Evolutionary conservation across 2,113 vertebrate genomes (phyloP).

Genomic region (Colinus virginianus): DNA sequence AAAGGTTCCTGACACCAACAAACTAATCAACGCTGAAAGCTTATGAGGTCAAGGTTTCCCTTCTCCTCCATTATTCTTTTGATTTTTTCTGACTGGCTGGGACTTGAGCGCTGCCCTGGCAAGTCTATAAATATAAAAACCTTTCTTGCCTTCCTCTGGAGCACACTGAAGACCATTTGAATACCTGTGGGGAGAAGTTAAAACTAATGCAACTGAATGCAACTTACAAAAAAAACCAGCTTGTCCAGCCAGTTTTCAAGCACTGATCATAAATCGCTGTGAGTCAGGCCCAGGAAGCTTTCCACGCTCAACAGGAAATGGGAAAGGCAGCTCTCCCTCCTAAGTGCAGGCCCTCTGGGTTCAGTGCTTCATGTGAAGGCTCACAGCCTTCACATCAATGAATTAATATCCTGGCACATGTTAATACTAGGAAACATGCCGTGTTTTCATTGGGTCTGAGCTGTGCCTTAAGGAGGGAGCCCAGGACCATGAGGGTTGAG

Average conservation of each 20-base stretch:
- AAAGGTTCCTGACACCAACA: conserved; percentile 52
- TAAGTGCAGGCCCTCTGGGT: background rate
- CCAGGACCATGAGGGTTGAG: fast-evolving
- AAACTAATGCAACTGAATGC: background rate
- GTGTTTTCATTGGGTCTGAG: background rate
- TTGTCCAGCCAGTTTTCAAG: background rate
- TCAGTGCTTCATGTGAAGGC: background rate
- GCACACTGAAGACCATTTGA: background rate
- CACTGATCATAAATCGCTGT: background rate
- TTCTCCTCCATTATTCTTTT: conserved; percentile 53
- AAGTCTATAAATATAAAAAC: conserved; percentile 50
- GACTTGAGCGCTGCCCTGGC: background rate
- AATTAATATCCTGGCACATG: background rate
- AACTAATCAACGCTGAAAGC: conserved; percentile 64
- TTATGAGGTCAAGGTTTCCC: conserved; percentile 62
- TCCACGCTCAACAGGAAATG: background rate
- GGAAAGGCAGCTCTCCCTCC: background rate
- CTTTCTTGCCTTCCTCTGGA: background rate
- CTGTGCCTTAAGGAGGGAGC: background rate
- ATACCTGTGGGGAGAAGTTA: background rate
- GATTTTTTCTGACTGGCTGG: conserved; percentile 37
- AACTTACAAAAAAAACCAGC: background rate
- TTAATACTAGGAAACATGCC: background rate
- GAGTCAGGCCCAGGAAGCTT: background rate
- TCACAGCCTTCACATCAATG: background rate